phyloP scores from a whole-genome alignment of 1,140 invertebrate species.

The Telenomus remus region DNA sequence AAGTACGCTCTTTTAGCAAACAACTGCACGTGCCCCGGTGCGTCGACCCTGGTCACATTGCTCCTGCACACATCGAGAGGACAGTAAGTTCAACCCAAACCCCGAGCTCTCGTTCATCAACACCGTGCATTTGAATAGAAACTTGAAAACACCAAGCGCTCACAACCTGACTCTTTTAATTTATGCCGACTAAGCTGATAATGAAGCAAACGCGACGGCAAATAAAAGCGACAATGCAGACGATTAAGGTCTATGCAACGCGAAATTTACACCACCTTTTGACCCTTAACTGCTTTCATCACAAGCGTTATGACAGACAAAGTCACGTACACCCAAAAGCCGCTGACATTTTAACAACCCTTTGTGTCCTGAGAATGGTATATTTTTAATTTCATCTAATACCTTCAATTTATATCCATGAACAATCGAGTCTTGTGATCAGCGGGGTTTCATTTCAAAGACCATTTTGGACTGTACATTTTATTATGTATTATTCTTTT shows the following conservation, averaged over 20 bases:
- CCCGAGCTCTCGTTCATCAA: background rate
- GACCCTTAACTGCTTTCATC: conserved; percentile 35
- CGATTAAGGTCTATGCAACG: background rate
- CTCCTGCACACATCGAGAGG: conserved; percentile 96
- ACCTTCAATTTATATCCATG: conserved; percentile 23
- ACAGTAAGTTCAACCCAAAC: conserved; percentile 83
- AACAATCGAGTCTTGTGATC: conserved; percentile 8
- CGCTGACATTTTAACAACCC: conserved; percentile 35
- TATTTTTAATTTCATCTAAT: conserved; percentile 55
- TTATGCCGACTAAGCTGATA: background rate
- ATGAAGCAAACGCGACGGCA: background rate
- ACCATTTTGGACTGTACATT: too few species aligned
- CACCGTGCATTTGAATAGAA: too few species aligned
- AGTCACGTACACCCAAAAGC: conserved; percentile 20
- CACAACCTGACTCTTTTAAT: background rate
- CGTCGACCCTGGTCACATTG: conserved; percentile 95
- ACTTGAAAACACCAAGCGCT: too few species aligned
- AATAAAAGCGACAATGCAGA: conserved; percentile 6
- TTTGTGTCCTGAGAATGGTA: conserved; percentile 36
- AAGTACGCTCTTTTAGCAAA: conserved; percentile 97
- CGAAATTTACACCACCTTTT: conserved; percentile 19
- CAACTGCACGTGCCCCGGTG: conserved; percentile 97
- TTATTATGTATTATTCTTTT: background rate
- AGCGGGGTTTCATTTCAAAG: too few species aligned
- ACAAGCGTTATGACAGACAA: conserved; percentile 25